Base-by-base conservation (phyloP, 2,888 invertebrate species). In the Marasmarcha lunaedactyla region DNA sequence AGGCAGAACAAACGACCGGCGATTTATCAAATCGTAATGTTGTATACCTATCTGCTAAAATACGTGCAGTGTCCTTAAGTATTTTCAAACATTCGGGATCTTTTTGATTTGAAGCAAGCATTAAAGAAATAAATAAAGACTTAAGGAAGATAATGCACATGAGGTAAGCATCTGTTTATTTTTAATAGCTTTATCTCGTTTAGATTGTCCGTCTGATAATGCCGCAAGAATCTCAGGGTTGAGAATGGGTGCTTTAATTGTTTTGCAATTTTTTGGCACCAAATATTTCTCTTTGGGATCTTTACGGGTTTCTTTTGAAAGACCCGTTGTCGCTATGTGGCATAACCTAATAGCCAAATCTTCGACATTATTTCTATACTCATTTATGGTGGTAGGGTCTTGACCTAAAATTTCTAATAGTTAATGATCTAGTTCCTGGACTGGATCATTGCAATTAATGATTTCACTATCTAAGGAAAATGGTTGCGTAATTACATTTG, bases 161-260 rank as follows among this genome's bases (percentile, higher is more conserved):
- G 39, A 33, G 2, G 15, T 34, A 14, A 10, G 34, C 26, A 35
- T 40, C 30, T 40, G 40, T 10, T 36, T 30, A 7, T 13, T 14
- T 15, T 36, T 36, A 13, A 40, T 40, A 15, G 40, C 36, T 27
- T 40, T 36, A 30, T 40, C 40, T 15, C 15, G 14, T 36, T 40
- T 36, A n/a, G 12, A 9, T 9, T 30, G 25, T 1, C 5, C 13
- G 12, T 40, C 35, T 10, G 30, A 12, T 6, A 15, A 33, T 1
- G 36, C 36, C 10, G 33, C 35, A 15, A 33, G 35, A 11, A 35
- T 36, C 33, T 40, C 40, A 13, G 40, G 15, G 33, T 40, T 40
- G 1, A 40, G 36, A 10, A 30, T 6, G 9, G 39, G 39, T 9
- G 39, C 39, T 7, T n/a, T 35, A 27, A 30, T 35, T n/a, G 14